A percentile compares a stretch with the other conserved stretches of the same genome.
These are phyloP conservation scores for Dicrostonyx torquatus DNA, from an alignment of 2,797 vertebrate genomes.

Conservation along the genomic window DNA sequence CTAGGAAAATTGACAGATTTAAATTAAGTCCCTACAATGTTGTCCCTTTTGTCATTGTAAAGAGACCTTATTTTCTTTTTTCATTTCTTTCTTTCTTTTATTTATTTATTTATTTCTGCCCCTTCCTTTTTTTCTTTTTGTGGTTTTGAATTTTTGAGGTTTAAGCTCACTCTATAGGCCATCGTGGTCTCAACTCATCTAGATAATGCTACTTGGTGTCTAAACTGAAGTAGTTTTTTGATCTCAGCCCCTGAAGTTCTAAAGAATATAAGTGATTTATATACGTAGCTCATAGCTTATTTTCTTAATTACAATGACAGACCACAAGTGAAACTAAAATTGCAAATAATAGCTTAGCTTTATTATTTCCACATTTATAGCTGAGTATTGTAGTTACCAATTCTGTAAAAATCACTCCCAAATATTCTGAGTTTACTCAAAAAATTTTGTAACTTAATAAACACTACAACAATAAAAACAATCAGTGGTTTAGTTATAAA, in stretches of 20 bases:
- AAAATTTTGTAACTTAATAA: not conserved
- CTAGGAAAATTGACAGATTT: not conserved
- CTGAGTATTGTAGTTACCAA: constrained; percentile 39
- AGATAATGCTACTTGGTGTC: not conserved
- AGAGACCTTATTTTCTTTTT: too few species aligned
- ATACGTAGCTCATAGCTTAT: not conserved
- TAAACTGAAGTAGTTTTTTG: not conserved
- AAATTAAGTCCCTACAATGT: not conserved
- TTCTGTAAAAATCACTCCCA: constrained; percentile 32
- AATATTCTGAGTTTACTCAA: not conserved
- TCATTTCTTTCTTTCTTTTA: too few species aligned
- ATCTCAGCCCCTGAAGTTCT: not conserved
- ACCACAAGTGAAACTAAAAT: constrained; percentile 56
- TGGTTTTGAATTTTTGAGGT: not conserved
- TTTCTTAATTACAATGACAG: not conserved
- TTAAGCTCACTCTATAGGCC: not conserved
- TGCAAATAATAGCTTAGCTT: not conserved
- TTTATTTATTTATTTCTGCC: too few species aligned
- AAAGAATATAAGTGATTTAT: not conserved
- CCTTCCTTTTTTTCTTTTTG: not conserved
- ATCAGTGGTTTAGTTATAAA: constrained; percentile 38
- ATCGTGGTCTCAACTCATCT: not conserved
- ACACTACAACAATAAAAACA: not conserved
- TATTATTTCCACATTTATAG: constrained; percentile 25
- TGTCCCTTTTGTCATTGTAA: not conserved